phyloP scores from a whole-genome alignment of 2,113 vertebrate genomes.

The Peucedramus taeniatus region DNA sequence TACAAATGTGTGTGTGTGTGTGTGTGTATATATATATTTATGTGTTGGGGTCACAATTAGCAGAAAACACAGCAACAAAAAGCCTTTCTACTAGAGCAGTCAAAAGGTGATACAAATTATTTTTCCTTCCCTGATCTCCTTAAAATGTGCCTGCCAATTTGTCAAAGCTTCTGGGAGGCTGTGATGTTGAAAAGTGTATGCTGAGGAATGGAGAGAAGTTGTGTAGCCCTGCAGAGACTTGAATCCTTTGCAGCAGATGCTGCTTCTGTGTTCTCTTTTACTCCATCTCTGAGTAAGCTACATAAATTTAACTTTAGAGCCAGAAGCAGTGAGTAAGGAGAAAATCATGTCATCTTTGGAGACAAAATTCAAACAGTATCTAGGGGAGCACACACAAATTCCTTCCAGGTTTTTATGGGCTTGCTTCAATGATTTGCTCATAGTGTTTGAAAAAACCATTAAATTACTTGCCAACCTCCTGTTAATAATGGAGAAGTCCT shows the following conservation, averaged over 20 bases:
- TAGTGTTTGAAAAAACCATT: background rate
- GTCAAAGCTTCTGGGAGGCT: background rate
- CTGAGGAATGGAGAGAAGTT: background rate
- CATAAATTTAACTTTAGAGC: background rate
- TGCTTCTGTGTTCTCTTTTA: background rate
- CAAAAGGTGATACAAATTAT: background rate
- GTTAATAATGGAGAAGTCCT: background rate
- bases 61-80: background rate
- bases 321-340: background rate
- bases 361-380: background rate
- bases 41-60: background rate
- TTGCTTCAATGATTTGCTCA: background rate
- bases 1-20: rapidly evolving
- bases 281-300: background rate
- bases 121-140: background rate
- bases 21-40: rapidly evolving
- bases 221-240: background rate
- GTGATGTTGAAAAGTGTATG: background rate
- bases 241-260: background rate
- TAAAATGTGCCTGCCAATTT: background rate
- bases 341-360: background rate
- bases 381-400: background rate
- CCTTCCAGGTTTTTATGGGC: background rate
- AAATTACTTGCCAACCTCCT: background rate
- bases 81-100: background rate